Conservation (phyloP, 2,888 invertebrate species). For the Erynnis tages region DNA sequence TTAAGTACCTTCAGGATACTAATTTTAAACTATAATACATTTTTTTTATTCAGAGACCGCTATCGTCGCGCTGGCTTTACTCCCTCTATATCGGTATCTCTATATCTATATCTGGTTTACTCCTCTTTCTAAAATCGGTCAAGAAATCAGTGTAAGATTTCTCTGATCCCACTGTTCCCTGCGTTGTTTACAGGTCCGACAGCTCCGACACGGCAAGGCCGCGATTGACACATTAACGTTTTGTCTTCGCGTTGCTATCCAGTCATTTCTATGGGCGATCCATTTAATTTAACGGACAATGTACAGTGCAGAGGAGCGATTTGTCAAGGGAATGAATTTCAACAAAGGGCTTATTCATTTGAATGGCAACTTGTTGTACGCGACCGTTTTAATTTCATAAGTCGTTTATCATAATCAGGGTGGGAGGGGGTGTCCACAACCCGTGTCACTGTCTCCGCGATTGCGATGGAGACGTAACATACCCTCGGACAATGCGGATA, state of each 20-base stretch:
- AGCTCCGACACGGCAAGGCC: constrained; percentile 58
- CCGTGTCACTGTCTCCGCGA: constrained; percentile 74
- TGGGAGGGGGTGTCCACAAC: constrained; percentile 51
- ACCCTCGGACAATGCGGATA: constrained; percentile 66
- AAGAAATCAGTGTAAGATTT: not conserved
- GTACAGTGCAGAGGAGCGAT: constrained; percentile 70
- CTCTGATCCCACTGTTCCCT: not conserved
- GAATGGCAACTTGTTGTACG: constrained; percentile 78
- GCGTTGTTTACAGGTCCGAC: constrained; percentile 7
- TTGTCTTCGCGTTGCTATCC: constrained; percentile 65
- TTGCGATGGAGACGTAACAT: constrained; percentile 69
- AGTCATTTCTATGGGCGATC: constrained; percentile 66
- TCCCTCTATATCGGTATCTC: too few relatives aligned
- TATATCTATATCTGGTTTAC: too few relatives aligned
- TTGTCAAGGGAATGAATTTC: constrained; percentile 79
- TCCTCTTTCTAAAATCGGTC: too few relatives aligned
- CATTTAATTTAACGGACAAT: constrained; percentile 76
- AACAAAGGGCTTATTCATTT: constrained; percentile 77
- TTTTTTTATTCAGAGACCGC: too few relatives aligned
- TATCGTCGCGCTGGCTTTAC: too few relatives aligned
- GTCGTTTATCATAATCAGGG: constrained; percentile 80
- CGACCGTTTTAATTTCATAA: constrained; percentile 81
- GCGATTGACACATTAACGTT: constrained; percentile 67
- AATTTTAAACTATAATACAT: too few relatives aligned
- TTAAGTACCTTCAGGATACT: too few relatives aligned